phyloP scores from a whole-genome alignment of 2,113 vertebrate genomes.

The Castor canadensis region DNA sequence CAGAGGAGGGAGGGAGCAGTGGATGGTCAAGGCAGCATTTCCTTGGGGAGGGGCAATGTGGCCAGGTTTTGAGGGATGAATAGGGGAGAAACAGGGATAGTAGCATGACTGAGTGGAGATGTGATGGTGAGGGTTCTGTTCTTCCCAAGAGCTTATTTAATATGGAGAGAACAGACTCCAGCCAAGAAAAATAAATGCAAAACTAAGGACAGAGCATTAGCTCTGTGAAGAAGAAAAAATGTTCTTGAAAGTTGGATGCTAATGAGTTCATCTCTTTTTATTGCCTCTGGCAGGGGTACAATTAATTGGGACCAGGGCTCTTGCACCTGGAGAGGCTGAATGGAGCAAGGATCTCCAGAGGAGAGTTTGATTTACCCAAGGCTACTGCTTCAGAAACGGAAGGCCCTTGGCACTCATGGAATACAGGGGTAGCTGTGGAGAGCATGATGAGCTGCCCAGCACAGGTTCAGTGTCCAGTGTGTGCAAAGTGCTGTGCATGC shows the following conservation, averaged over 20 bases:
- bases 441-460: background rate
- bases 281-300: background rate
- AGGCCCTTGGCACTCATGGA: background rate
- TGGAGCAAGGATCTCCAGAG: background rate
- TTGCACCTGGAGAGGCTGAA: conserved; percentile 1
- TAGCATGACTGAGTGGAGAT: background rate
- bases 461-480: background rate
- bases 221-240: background rate
- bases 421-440: background rate
- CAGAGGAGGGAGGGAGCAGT: background rate
- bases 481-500: background rate
- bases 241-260: background rate
- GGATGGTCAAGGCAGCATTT: background rate
- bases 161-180: background rate
- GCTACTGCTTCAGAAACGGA: background rate
- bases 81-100: background rate
- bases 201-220: background rate
- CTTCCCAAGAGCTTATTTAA: background rate
- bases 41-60: background rate
- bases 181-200: background rate
- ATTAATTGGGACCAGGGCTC: background rate
- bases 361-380: background rate
- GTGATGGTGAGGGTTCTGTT: background rate
- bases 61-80: background rate
- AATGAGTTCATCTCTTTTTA: background rate